phyloP scores from a whole-genome alignment of 2,797 vertebrate species.

The Ctenochaetus hawaiiensis region DNA sequence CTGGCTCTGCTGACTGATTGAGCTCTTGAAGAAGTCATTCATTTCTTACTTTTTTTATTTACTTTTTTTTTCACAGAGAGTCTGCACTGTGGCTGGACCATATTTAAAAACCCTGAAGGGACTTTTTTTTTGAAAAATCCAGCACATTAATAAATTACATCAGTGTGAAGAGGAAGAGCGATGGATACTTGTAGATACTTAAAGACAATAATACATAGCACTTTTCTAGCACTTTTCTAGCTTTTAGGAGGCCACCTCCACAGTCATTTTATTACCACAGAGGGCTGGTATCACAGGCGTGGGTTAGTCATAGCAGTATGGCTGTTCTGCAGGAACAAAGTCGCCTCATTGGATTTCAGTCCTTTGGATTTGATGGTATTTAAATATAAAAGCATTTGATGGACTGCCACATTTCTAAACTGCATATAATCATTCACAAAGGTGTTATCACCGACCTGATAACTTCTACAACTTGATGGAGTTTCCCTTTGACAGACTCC shows the following conservation, averaged over 20 bases:
- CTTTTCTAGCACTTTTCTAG: slow-evolving; percentile 25
- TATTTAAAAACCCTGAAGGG: slow-evolving; percentile 20
- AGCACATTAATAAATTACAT: slow-evolving; percentile 28
- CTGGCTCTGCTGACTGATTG: slow-evolving; percentile 48
- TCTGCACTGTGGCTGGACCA: slow-evolving; percentile 26
- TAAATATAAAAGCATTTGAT: background rate
- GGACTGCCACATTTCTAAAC: background rate
- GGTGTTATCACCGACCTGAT: background rate
- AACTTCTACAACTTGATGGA: background rate
- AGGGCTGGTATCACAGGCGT: background rate
- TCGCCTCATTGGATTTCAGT: background rate
- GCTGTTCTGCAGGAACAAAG: background rate
- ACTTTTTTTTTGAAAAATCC: background rate
- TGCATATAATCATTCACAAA: background rate
- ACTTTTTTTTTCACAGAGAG: background rate
- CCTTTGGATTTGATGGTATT: background rate
- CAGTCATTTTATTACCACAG: slow-evolving; percentile 3
- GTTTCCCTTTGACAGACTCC: background rate
- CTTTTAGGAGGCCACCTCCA: slow-evolving; percentile 23
- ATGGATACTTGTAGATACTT: slow-evolving; percentile 26
- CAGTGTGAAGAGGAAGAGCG: background rate
- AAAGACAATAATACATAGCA: slow-evolving; percentile 26
- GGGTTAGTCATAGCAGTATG: slow-evolving; percentile 19
- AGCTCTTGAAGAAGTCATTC: slow-evolving; percentile 27
- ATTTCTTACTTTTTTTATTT: background rate